Evolutionary conservation across 2,888 invertebrate genomes (phyloP).

Genomic region (Netelia inedita): DNA sequence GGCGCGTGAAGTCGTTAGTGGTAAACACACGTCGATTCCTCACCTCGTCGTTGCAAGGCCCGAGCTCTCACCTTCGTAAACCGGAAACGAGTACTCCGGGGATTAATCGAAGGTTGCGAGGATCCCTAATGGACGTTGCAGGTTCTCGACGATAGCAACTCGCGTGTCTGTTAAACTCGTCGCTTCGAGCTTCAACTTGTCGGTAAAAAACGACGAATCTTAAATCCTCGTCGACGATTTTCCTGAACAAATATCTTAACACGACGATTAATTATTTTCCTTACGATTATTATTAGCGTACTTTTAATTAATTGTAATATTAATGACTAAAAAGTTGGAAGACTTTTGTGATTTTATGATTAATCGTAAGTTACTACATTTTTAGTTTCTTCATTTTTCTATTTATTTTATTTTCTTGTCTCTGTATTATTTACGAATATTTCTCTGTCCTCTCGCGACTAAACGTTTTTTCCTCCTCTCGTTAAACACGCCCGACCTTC

Average conservation of each 20-base stretch:
- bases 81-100: slow-evolving; percentile 19
- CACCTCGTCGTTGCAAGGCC: slow-evolving; percentile 9
- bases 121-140: slow-evolving; percentile 63
- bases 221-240: not conserved
- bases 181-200: not conserved
- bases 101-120: slow-evolving; percentile 11
- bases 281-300: slow-evolving; percentile 26
- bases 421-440: slow-evolving; percentile 42
- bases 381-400: slow-evolving; percentile 23
- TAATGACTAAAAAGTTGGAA: slow-evolving; percentile 77
- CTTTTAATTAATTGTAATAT: slow-evolving; percentile 58
- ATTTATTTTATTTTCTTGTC: slow-evolving; percentile 5
- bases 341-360: slow-evolving; percentile 82
- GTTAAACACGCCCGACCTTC: slow-evolving; percentile 62
- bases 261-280: not conserved
- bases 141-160: slow-evolving; percentile 35
- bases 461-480: slow-evolving; percentile 60
- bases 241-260: not conserved
- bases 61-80: not conserved
- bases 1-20: slow-evolving; percentile 5
- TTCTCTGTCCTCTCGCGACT: slow-evolving; percentile 34
- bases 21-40: slow-evolving; percentile 27
- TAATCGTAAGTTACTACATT: slow-evolving; percentile 58
- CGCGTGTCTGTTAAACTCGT: slow-evolving; percentile 18
- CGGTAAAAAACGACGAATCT: not conserved